Percentiles rank a stretch among this genome's conserved stretches.
Conservation (phyloP, 2,113 vertebrate genomes). For the Myxocyprinus asiaticus region DNA sequence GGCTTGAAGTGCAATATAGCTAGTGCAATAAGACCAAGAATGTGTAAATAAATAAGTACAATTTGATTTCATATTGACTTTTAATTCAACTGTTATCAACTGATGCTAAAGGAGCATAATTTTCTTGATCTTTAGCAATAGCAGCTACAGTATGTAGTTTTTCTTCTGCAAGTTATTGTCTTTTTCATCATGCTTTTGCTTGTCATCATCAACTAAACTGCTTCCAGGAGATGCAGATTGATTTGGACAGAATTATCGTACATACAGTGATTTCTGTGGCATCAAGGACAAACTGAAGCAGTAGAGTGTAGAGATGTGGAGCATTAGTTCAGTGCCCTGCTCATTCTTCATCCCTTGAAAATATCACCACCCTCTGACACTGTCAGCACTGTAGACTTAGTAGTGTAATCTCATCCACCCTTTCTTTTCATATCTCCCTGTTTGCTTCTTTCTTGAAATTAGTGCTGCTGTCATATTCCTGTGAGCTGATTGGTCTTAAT, state of each 20-base stretch:
- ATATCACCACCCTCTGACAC: conserved; percentile 13
- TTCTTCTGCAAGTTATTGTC: not conserved
- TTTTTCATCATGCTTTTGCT: no score
- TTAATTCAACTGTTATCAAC: not conserved
- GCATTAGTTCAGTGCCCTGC: conserved; percentile 3
- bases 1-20: no score
- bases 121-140: not conserved
- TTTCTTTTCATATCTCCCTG: not conserved
- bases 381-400: not conserved
- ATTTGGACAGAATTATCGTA: conserved; percentile 5
- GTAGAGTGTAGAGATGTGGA: not conserved
- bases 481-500: conserved; percentile 31
- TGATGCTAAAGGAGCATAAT: not conserved
- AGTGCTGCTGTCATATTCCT: conserved; percentile 60
- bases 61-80: not conserved
- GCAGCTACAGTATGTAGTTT: not conserved
- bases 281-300: not conserved
- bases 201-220: not conserved
- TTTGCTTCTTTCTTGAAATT: conserved; percentile 61
- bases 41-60: not conserved
- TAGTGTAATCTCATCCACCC: not conserved
- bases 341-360: conserved; percentile 17
- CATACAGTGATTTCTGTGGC: not conserved
- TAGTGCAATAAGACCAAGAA: not conserved
- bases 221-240: conserved; percentile 10